Evolutionary conservation across 2,888 invertebrate genomes (phyloP).

Genomic region (Cataglyphis livida): DNA sequence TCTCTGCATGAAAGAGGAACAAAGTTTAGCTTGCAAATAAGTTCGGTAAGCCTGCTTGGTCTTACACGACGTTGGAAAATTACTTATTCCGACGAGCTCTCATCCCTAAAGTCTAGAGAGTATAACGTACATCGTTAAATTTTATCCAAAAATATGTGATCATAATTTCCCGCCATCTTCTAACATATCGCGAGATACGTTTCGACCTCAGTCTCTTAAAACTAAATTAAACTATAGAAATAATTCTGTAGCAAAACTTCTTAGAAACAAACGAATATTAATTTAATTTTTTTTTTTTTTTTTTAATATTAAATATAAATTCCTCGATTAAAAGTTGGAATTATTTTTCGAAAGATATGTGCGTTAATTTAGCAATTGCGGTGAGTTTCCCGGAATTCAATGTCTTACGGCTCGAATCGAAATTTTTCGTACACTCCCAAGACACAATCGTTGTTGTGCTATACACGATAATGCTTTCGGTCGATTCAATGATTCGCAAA

Average conservation of each 20-base stretch:
- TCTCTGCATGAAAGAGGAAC: slow-evolving; percentile 17
- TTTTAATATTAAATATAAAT: too few relatives aligned
- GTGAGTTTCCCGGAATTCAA: neutral
- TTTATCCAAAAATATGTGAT: neutral
- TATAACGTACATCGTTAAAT: slow-evolving; percentile 24
- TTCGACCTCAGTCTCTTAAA: neutral
- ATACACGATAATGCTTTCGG: slow-evolving; percentile 72
- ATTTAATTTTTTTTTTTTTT: too few relatives aligned
- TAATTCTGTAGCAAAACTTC: neutral
- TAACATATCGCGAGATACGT: neutral
- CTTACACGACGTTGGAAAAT: slow-evolving; percentile 34
- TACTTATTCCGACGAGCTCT: slow-evolving; percentile 15
- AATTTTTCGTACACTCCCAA: slow-evolving; percentile 59
- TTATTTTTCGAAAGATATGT: neutral
- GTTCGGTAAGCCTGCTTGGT: slow-evolving; percentile 16
- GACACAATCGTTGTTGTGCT: slow-evolving; percentile 67
- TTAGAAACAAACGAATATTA: neutral
- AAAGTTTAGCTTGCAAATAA: slow-evolving; percentile 52
- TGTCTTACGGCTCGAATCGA: slow-evolving; percentile 34
- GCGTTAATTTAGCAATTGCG: neutral
- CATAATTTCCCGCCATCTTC: slow-evolving; percentile 1
- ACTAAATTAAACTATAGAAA: neutral
- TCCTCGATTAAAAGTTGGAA: neutral
- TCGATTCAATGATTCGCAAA: slow-evolving; percentile 81
- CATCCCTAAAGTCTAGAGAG: neutral